Evolutionary conservation across 1,140 invertebrate genomes (phyloP).

Genomic region (Pteromalus puparum): DNA sequence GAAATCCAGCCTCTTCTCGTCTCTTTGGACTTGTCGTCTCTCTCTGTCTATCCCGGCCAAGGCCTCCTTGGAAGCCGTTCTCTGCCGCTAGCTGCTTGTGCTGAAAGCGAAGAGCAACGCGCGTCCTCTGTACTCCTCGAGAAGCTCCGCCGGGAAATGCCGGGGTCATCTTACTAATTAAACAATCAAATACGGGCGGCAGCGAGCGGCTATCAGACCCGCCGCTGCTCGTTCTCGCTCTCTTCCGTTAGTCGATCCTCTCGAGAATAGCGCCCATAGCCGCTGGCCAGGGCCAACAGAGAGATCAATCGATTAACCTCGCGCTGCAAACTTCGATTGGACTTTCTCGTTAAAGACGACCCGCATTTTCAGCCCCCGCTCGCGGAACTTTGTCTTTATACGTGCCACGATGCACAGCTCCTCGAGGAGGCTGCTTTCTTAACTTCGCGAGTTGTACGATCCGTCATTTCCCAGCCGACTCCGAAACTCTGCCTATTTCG

Average conservation of each 20-base stretch:
- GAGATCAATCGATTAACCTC: slow-evolving; percentile 65
- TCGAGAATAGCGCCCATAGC: background rate
- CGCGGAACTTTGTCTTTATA: background rate
- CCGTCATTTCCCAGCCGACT: background rate
- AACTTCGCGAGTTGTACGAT: slow-evolving; percentile 8
- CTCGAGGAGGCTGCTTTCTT: background rate
- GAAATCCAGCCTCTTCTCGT: slow-evolving; percentile 68
- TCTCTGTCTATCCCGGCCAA: slow-evolving; percentile 16
- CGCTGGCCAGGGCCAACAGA: background rate
- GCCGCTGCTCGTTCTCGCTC: background rate
- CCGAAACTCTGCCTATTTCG: background rate
- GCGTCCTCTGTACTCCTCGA: slow-evolving; percentile 61
- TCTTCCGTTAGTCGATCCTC: slow-evolving; percentile 5
- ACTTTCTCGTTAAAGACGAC: slow-evolving; percentile 44
- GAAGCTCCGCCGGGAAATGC: slow-evolving; percentile 62
- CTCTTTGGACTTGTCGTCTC: slow-evolving; percentile 53
- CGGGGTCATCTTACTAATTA: slow-evolving; percentile 76
- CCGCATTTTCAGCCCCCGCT: slow-evolving; percentile 30
- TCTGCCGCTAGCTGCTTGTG: background rate
- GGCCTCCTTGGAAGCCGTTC: background rate
- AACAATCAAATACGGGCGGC: slow-evolving; percentile 75
- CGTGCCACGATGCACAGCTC: background rate
- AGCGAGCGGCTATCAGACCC: slow-evolving; percentile 37
- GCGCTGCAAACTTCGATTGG: slow-evolving; percentile 68
- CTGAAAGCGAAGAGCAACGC: slow-evolving; percentile 26